Evolutionary conservation across 1,140 invertebrate genomes (phyloP).

Genomic region (Drosophila guanche): DNA sequence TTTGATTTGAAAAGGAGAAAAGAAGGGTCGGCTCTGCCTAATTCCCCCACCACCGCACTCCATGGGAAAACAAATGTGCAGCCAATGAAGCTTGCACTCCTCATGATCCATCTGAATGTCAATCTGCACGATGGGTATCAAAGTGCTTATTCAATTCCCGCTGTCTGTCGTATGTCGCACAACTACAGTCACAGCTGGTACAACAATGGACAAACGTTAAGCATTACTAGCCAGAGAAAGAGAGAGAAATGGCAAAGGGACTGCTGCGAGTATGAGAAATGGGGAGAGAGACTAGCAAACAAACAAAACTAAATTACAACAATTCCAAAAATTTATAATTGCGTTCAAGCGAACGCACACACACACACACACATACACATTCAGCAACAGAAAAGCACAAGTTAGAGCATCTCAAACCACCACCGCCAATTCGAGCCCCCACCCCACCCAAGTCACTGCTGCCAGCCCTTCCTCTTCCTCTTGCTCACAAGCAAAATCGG

Average conservation of each 20-base stretch:
- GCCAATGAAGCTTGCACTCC: too few relatives aligned
- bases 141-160: constrained; percentile 10
- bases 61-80: too few relatives aligned
- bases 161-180: too few relatives aligned
- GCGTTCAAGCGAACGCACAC: constrained; percentile 60
- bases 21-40: too few relatives aligned
- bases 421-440: constrained; percentile 38
- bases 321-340: constrained; percentile 82
- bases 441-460: constrained; percentile 20
- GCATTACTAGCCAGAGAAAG: constrained; percentile 30
- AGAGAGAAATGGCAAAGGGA: constrained; percentile 2
- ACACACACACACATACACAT: constrained; percentile 18
- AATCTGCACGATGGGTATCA: constrained; percentile 15
- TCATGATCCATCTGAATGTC: too few relatives aligned
- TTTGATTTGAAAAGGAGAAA: too few relatives aligned
- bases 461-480: constrained; percentile 12
- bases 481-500: too few relatives aligned
- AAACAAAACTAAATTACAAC: constrained; percentile 81
- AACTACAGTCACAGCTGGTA: constrained; percentile 39
- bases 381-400: constrained; percentile 20
- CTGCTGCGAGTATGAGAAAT: neutral
- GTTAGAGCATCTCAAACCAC: constrained; percentile 73
- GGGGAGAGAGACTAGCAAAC: constrained; percentile 67
- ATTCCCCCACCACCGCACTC: too few relatives aligned
- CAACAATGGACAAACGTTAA: constrained; percentile 45